Evolutionary conservation across 2,888 invertebrate genomes (phyloP), one percentile per base, ranked within the genome.

Genomic region (Heliothis peltigera): DNA sequence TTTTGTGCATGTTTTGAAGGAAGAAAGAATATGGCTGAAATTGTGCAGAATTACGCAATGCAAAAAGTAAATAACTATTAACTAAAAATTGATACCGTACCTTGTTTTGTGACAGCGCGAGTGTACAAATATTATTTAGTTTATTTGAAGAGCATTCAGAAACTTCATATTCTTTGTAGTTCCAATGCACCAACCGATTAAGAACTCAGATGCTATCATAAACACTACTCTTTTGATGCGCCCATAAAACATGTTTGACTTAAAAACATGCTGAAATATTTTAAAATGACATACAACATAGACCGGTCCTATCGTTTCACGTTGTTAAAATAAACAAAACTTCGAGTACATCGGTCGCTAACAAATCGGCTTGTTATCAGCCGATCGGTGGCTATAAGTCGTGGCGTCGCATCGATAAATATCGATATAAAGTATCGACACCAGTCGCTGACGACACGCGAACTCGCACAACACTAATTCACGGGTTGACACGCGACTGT

Each of bases 301-400:
- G 76, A 59, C 66, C 43, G 59, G 58, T 69, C 58, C 71, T 62
- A 72, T 56, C 72, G 47, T 35, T 55, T 52, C 67, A 49, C 22
- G 71, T 71, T 75, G 79, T 75, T 83, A 86, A 88, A 86, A 86
- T 85, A 86, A 88, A 84, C 84, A 85, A 84, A 85, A 89, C 85
- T 77, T 77, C 73, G 80, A 69, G 77, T 80, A 77, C 77, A 79
- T 78, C 75, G 77, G 74, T 77, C 84, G 88, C 88, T 90, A 91
- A 92, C 92, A 92, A 92, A 92, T 92, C 92, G 90, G 87, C 88
- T 90, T 87, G 90, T 91, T 93, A 93, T 92, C 92, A 87, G 78
- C 74, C 83, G 86, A 92, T 92, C 92, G 84, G 80, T 79, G 86
- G 88, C 89, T 87, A 91, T 93, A 93, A 92, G 89, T 91, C 87